These are phyloP conservation scores for Theonella swinhoei DNA, from an alignment of 37 sponge, comb jelly and placozoan genomes.

Conservation along the genomic window DNA sequence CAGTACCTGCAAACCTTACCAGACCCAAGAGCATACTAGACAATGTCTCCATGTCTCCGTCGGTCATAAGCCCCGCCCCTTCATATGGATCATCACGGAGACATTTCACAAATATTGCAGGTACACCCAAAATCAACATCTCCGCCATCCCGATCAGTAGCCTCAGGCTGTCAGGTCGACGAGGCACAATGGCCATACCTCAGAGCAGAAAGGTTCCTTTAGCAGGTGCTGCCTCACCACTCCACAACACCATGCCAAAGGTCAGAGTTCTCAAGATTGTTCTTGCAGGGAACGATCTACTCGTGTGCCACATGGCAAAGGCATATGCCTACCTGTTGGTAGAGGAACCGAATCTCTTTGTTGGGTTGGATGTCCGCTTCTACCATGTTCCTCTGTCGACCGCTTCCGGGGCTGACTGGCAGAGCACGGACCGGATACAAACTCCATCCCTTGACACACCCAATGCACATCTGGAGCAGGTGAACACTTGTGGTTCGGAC, in stretches of 20 bases:
- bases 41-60: neutral
- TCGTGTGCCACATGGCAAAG: slow-evolving; percentile 43
- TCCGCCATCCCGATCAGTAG: neutral
- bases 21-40: neutral
- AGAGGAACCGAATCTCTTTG: slow-evolving; percentile 64
- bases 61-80: neutral
- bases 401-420: slow-evolving; percentile 18
- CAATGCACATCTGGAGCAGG: slow-evolving; percentile 33
- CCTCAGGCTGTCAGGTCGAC: neutral
- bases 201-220: neutral
- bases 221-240: neutral
- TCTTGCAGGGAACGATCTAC: slow-evolving; percentile 64
- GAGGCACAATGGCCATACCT: neutral
- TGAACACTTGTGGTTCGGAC: slow-evolving; percentile 40
- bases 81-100: neutral
- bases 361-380: slow-evolving; percentile 58
- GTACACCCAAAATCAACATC: neutral
- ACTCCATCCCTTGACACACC: slow-evolving; percentile 33
- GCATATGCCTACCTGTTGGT: slow-evolving; percentile 63
- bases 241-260: neutral
- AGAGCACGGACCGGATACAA: neutral
- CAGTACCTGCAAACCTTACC: neutral
- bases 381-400: slow-evolving; percentile 73
- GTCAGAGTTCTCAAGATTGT: slow-evolving; percentile 58
- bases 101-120: neutral